A percentile compares a stretch with the other conserved stretches of the same genome.
Conservation (phyloP, 2,888 invertebrate species). For the Hartigia nigra region DNA sequence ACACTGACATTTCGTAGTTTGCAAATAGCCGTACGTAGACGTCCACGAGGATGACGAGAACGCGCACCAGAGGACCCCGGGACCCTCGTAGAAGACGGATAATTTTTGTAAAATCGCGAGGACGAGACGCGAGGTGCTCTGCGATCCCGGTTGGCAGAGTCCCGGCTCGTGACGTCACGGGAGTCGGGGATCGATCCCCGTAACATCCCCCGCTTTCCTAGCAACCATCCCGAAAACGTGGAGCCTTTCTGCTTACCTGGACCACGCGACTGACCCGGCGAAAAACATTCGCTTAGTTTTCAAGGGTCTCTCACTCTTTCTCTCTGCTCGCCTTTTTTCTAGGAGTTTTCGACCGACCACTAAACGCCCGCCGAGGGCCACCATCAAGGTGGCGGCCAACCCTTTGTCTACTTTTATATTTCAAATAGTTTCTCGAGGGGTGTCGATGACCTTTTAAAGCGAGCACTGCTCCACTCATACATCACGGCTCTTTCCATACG, state of each 20-base stretch:
- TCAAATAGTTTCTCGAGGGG: not conserved
- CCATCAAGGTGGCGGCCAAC: not conserved
- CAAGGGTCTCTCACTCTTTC: not conserved
- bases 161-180: constrained; percentile 62
- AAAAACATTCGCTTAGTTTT: constrained; percentile 52
- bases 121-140: constrained; percentile 15
- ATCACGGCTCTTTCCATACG: not conserved
- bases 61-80: constrained; percentile 2
- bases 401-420: not conserved
- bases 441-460: not conserved
- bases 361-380: not conserved
- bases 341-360: not conserved
- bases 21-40: not conserved
- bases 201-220: constrained; percentile 36
- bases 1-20: not conserved
- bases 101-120: constrained; percentile 18
- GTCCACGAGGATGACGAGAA: not conserved
- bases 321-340: not conserved
- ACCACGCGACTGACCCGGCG: constrained; percentile 47
- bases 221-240: constrained; percentile 17
- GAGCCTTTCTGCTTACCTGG: constrained; percentile 23
- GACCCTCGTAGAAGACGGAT: constrained; percentile 12
- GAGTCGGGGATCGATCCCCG: constrained; percentile 63
- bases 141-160: constrained; percentile 38
- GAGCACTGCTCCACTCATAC: not conserved